phyloP scores from a whole-genome alignment of 2,797 vertebrate genomes.

The Brachymystax lenok region DNA sequence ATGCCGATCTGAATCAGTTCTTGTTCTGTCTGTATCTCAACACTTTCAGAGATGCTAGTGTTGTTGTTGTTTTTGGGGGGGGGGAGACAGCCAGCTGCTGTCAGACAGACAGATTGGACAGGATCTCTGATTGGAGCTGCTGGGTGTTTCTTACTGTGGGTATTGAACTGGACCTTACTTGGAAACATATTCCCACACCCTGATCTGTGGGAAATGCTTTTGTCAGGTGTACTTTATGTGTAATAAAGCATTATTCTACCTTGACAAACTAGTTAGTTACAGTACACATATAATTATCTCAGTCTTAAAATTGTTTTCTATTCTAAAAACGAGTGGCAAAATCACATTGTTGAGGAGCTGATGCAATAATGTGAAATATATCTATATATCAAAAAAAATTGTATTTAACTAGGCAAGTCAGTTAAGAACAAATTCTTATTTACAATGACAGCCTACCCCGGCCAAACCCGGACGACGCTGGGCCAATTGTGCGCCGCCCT shows the following conservation, averaged over 20 bases:
- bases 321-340: constrained; percentile 4
- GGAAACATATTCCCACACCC: not conserved
- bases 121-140: not conserved
- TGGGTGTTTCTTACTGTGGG: not conserved
- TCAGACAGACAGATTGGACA: not conserved
- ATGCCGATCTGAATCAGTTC: not conserved
- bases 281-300: not conserved
- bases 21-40: not conserved
- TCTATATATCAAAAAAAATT: too few relatives aligned
- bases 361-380: constrained; percentile 23
- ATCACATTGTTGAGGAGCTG: constrained; percentile 16
- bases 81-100: not conserved
- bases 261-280: not conserved
- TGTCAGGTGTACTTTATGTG: not conserved
- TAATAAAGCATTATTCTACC: not conserved
- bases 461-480: too few relatives aligned
- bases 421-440: too few relatives aligned
- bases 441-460: too few relatives aligned
- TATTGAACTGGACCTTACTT: not conserved
- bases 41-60: not conserved
- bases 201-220: not conserved
- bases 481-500: too few relatives aligned
- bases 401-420: too few relatives aligned
- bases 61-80: not conserved
- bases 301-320: not conserved